These are phyloP conservation scores for Hesperia comma DNA, from an alignment of 2,888 invertebrate species.

Conservation along the genomic window DNA sequence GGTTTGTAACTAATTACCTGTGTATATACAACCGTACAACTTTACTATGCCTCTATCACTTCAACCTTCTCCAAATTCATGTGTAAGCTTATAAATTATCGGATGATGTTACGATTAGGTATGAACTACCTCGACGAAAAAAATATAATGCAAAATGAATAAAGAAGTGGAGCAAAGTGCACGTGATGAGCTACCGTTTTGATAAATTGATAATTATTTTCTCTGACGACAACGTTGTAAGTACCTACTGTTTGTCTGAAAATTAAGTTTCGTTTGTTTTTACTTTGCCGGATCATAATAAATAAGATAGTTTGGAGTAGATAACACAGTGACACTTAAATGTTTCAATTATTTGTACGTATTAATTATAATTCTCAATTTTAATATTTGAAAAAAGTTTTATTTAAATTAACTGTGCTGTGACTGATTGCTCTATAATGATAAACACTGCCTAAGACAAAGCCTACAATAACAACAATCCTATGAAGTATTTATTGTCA, in stretches of 20 bases:
- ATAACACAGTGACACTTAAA: background rate
- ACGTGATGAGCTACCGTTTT: background rate
- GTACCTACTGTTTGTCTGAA: background rate
- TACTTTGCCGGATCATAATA: conserved; percentile 1
- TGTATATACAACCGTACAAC: too few species aligned
- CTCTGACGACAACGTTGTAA: background rate
- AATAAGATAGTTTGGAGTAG: background rate
- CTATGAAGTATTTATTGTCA: background rate
- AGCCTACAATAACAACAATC: background rate
- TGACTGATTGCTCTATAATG: background rate
- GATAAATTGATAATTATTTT: conserved; percentile 1
- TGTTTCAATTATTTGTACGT: conserved; percentile 2
- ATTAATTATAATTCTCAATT: background rate
- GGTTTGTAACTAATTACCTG: too few species aligned
- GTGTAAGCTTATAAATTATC: too few species aligned
- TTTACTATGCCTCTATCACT: too few species aligned
- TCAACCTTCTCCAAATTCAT: too few species aligned
- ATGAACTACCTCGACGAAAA: too few species aligned
- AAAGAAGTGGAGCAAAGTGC: background rate
- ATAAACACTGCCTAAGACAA: background rate
- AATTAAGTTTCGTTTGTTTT: conserved; percentile 1
- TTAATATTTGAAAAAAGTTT: background rate
- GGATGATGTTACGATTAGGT: too few species aligned
- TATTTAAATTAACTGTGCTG: background rate
- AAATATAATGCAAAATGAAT: too few species aligned